phyloP scores from a whole-genome alignment of 1,140 invertebrate species.

The Papilio helenus region DNA sequence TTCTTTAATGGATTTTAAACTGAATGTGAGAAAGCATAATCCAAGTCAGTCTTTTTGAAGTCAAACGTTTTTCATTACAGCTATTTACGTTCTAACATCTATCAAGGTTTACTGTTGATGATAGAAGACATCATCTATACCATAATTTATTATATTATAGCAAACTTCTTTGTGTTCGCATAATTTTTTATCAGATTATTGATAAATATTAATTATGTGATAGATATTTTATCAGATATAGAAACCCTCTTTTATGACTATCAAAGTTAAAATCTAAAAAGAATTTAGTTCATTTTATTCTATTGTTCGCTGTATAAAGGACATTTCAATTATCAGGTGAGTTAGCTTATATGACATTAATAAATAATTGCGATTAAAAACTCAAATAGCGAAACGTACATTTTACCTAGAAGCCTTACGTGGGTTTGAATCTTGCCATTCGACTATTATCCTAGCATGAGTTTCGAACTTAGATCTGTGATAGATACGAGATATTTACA shows the following conservation, averaged over 20 bases:
- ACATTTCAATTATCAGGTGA: slow-evolving; percentile 53
- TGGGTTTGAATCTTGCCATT: neutral
- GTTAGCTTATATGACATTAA: slow-evolving; percentile 13
- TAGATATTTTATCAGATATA: slow-evolving; percentile 40
- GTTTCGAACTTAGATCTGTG: too few species aligned
- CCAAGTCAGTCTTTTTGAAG: too few species aligned
- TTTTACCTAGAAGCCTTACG: too few species aligned
- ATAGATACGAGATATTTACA: too few species aligned
- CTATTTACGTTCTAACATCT: too few species aligned
- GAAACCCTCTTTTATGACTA: slow-evolving; percentile 29
- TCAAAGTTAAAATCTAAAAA: slow-evolving; percentile 32
- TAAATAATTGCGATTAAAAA: neutral
- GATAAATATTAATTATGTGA: slow-evolving; percentile 35
- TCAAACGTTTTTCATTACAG: too few species aligned
- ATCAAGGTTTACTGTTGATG: too few species aligned
- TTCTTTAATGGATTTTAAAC: too few species aligned
- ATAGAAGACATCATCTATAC: too few species aligned
- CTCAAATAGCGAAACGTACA: neutral
- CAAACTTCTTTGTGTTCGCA: neutral
- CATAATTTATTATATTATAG: neutral
- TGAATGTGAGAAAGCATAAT: too few species aligned
- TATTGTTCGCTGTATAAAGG: slow-evolving; percentile 41
- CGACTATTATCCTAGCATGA: neutral
- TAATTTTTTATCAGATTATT: neutral
- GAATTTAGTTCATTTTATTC: slow-evolving; percentile 44